Evolutionary conservation across 2,113 vertebrate species (phyloP).

Genomic region (Peromyscus leucopus): DNA sequence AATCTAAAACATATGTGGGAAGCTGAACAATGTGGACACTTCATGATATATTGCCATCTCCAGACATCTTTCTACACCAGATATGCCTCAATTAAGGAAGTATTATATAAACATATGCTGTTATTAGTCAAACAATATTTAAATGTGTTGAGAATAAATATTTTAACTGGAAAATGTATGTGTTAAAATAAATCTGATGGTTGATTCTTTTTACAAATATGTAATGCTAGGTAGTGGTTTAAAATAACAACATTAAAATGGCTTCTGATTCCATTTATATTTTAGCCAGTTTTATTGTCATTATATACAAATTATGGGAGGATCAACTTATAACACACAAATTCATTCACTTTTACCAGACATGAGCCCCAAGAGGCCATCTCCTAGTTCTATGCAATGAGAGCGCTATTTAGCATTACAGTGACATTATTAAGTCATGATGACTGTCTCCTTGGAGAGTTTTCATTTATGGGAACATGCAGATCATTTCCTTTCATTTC

Average conservation of each 20-base stretch:
- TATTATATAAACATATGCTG: background rate
- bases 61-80: background rate
- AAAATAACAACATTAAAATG: conserved; percentile 48
- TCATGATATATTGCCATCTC: background rate
- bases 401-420: conserved; percentile 36
- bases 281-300: conserved; percentile 13
- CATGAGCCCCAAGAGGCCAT: conserved; percentile 22
- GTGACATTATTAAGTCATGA: conserved; percentile 53
- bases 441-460: conserved; percentile 19
- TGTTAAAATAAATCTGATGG: background rate
- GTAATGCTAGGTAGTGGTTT: background rate
- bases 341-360: conserved; percentile 51
- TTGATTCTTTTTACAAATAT: background rate
- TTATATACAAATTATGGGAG: conserved; percentile 38
- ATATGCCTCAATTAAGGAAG: background rate
- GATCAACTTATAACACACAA: conserved; percentile 51
- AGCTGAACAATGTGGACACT: background rate
- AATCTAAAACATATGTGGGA: background rate
- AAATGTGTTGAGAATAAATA: conserved; percentile 3
- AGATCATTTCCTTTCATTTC: conserved; percentile 23
- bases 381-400: background rate
- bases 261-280: background rate
- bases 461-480: conserved; percentile 33
- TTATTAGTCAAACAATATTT: background rate
- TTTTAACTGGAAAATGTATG: background rate